Conservation (phyloP, 2,113 vertebrate genomes). For the Corythaixoides concolor region DNA sequence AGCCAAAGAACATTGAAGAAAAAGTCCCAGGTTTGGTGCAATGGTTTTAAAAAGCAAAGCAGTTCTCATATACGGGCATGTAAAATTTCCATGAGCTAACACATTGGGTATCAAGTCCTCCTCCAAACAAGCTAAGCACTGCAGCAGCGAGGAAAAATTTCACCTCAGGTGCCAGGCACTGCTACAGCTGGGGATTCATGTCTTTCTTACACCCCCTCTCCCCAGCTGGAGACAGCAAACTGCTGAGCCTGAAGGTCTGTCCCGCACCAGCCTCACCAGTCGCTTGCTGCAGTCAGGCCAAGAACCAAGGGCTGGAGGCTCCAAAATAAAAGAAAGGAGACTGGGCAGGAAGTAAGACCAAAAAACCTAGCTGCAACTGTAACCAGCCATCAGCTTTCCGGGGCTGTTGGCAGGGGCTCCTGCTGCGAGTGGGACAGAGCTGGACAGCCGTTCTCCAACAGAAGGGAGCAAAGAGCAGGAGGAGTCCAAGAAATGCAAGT, state of each 20-base stretch:
- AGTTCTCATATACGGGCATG: neutral
- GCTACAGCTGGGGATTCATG: accelerated
- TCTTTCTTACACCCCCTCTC: neutral
- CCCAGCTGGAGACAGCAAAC: neutral
- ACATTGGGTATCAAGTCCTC: neutral
- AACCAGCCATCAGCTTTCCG: neutral
- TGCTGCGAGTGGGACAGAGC: neutral
- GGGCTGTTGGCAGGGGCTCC: neutral
- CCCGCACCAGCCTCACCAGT: neutral
- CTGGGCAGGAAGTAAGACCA: neutral
- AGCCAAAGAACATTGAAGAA: neutral
- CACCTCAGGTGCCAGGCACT: neutral
- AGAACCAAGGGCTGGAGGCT: neutral
- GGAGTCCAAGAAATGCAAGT: neutral
- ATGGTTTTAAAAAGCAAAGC: neutral
- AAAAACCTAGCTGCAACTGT: neutral
- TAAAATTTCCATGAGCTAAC: neutral
- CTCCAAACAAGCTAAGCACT: neutral
- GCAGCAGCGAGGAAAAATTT: neutral
- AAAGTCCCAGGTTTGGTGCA: neutral
- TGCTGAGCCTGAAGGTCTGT: neutral
- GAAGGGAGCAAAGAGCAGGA: neutral
- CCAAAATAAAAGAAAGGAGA: neutral
- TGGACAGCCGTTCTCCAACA: neutral
- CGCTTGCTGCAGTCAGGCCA: neutral